These are phyloP conservation scores for Anas capensis DNA, from an alignment of 2,797 vertebrate species.

Conservation along the genomic window DNA sequence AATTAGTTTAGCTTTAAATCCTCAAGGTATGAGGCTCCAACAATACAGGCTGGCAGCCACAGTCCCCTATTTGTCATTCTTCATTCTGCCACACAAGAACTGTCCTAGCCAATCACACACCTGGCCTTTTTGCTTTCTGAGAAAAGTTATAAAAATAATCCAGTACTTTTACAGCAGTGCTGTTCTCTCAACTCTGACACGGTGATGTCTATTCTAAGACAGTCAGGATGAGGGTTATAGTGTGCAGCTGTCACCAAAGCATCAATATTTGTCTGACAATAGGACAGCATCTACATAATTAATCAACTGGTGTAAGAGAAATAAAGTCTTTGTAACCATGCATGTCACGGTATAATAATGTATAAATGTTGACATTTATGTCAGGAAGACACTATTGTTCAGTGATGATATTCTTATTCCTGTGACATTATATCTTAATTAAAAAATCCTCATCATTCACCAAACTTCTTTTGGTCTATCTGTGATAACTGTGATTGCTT, in stretches of 20 bases:
- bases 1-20: conserved; percentile 3
- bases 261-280: conserved; percentile 40
- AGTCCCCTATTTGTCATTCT: neutral
- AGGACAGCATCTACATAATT: conserved; percentile 74
- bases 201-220: neutral
- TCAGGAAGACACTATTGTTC: conserved; percentile 68
- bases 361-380: conserved; percentile 74
- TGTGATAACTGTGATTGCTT: neutral
- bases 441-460: conserved; percentile 62
- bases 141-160: conserved; percentile 29
- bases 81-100: conserved; percentile 8
- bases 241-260: conserved; percentile 41
- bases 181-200: conserved; percentile 14
- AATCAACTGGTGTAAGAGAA: conserved; percentile 68
- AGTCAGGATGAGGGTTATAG: neutral
- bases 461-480: conserved; percentile 16
- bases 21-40: conserved; percentile 15
- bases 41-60: neutral
- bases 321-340: conserved; percentile 62
- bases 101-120: neutral
- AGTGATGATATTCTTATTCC: conserved; percentile 54
- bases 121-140: conserved; percentile 1
- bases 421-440: conserved; percentile 71
- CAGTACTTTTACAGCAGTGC: neutral
- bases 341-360: conserved; percentile 33